Conservation (phyloP, 2,888 invertebrate genomes). For the Eulithis prunata region DNA sequence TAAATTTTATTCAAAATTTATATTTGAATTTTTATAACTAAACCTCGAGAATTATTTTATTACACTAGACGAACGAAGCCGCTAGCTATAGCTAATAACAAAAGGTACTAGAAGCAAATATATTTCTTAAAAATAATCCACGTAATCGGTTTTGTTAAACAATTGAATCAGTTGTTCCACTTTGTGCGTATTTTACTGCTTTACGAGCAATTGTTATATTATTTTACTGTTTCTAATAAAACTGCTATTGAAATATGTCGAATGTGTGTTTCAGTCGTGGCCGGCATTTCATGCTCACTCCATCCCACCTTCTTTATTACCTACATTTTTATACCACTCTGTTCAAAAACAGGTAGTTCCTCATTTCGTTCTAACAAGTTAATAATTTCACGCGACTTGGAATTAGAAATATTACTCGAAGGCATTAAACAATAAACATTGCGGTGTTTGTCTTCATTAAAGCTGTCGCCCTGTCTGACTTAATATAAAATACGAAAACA, state of each 20-base stretch:
- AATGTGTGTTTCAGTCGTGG: slow-evolving; percentile 62
- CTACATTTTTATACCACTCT: slow-evolving; percentile 7
- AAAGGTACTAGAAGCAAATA: too few relatives aligned
- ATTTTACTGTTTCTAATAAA: slow-evolving; percentile 71
- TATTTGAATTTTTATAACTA: too few relatives aligned
- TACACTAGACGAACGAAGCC: too few relatives aligned
- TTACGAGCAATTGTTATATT: slow-evolving; percentile 65
- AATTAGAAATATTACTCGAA: slow-evolving; percentile 11
- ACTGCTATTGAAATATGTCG: slow-evolving; percentile 65
- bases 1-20: too few relatives aligned
- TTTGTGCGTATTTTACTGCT: slow-evolving; percentile 61
- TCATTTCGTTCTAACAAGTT: slow-evolving; percentile 12
- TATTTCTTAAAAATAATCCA: neutral
- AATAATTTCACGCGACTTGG: slow-evolving; percentile 5
- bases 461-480: neutral
- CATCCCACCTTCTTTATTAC: slow-evolving; percentile 35
- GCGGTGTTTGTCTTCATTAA: slow-evolving; percentile 1
- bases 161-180: slow-evolving; percentile 43
- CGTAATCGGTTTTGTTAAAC: slow-evolving; percentile 23
- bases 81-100: too few relatives aligned
- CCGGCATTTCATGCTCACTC: slow-evolving; percentile 57
- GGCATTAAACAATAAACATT: slow-evolving; percentile 2
- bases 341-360: slow-evolving; percentile 4
- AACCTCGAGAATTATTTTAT: too few relatives aligned
- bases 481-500: neutral